Evolutionary conservation across 2,113 vertebrate genomes (phyloP).

Genomic region (Heptranchias perlo): DNA sequence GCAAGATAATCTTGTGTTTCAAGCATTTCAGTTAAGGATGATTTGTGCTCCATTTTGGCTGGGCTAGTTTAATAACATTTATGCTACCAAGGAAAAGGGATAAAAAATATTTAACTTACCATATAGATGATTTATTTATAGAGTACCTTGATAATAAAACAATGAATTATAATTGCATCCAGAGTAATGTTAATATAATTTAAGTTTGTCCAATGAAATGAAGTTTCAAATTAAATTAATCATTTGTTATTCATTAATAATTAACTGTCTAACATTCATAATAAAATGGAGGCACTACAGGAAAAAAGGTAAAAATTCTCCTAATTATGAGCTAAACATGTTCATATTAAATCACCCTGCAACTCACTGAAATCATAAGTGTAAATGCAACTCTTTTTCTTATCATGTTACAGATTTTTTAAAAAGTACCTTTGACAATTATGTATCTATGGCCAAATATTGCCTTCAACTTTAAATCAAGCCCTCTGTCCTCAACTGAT

Average conservation of each 20-base stretch:
- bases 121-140: background rate
- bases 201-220: background rate
- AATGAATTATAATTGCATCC: background rate
- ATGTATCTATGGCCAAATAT: background rate
- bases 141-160: background rate
- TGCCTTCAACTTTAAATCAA: slow-evolving; percentile 34
- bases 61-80: background rate
- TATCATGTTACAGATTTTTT: background rate
- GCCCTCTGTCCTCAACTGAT: slow-evolving; percentile 32
- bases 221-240: background rate
- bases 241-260: background rate
- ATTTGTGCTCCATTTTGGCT: background rate
- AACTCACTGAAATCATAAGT: background rate
- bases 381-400: background rate
- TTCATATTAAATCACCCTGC: background rate
- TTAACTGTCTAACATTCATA: background rate
- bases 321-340: background rate
- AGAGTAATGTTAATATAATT: background rate
- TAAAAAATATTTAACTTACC: background rate
- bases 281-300: background rate
- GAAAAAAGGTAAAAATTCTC: background rate
- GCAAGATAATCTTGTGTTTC: background rate
- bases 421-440: background rate
- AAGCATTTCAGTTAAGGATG: background rate
- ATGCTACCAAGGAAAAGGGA: background rate